Evolutionary conservation across 2,888 invertebrate genomes (phyloP), one percentile per base, ranked within the genome.

Genomic region (Chrysomela aeneicollis): DNA sequence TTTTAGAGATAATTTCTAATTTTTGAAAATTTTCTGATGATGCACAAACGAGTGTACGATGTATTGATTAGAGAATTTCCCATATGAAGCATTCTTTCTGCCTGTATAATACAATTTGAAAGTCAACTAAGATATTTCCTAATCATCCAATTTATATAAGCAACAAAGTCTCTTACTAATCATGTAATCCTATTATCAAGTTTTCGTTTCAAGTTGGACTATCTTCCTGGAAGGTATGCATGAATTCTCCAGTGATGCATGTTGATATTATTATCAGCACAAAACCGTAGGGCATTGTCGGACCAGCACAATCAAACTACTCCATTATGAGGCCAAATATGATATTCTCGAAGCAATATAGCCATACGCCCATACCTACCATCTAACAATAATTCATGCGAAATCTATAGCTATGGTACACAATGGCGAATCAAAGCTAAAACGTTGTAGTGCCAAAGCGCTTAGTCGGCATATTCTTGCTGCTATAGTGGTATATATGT

Each of bases 401-500:
- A 57, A 19, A 49, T 55, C 59, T 59, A 59, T 59, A 59, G 53
- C 49, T 53, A 58, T 35, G 51, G 61, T 58, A 49, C 64, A 64
- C 68, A 69, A 65, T 66, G 61, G 66, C 60, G 57, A 64, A 42
- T 62, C 58, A 61, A 59, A 67, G 51, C 59, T 59, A 19, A 50
- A 57, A 50, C 51, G 37, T 8, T 35, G 12, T 35, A 35, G 10
- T 12, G n/a, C 47, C 26, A 46, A 12, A 57, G 53, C 69, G 64
- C 62, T 71, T 68, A 66, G 68, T 61, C 58, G 53, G 68, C 59
- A 66, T 67, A 70, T 71, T 69, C 71, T 72, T 71, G 65, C 49
- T 62, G 59, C 57, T 61, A 58, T 61, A 61, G 55, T 9, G 26
- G 52, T 61, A 52, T 58, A 61, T 50, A 42, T 42, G 53, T 64